Evolutionary conservation across 2,113 vertebrate species (phyloP).

Genomic region (Rallus limicola): DNA sequence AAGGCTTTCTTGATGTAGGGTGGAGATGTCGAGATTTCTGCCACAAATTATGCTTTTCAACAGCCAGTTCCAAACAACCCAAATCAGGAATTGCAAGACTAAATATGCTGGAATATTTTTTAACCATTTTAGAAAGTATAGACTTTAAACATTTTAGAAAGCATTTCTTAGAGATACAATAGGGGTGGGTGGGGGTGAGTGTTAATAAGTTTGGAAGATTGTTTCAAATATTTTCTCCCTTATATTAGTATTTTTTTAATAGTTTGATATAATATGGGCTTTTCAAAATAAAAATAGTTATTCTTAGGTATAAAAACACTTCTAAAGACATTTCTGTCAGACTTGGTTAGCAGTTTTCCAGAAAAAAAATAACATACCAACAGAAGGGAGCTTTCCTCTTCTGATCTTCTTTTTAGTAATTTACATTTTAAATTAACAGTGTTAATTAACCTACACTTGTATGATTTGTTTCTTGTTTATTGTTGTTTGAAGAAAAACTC

Average conservation of each 20-base stretch:
- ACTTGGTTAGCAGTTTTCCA: neutral
- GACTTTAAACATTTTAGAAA: neutral
- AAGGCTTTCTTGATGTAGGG: neutral
- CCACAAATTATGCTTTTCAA: neutral
- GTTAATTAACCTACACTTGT: neutral
- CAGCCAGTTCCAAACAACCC: neutral
- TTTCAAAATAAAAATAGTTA: neutral
- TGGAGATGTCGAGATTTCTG: neutral
- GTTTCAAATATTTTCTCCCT: neutral
- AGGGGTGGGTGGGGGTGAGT: accelerated
- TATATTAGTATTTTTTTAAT: neutral
- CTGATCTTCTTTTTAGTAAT: neutral
- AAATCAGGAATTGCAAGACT: neutral
- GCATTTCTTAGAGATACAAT: neutral
- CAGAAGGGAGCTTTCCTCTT: neutral
- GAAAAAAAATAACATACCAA: neutral
- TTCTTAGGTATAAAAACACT: neutral
- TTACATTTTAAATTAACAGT: neutral
- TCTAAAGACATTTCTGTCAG: neutral
- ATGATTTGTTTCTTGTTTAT: neutral
- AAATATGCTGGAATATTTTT: neutral
- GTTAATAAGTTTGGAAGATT: neutral
- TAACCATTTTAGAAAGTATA: neutral
- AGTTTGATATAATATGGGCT: neutral
- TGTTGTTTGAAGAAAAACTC: neutral